These are phyloP conservation scores for Bolinopsis microptera DNA, from an alignment of 37 sponge, comb jelly and placozoan species.

Conservation along the genomic window DNA sequence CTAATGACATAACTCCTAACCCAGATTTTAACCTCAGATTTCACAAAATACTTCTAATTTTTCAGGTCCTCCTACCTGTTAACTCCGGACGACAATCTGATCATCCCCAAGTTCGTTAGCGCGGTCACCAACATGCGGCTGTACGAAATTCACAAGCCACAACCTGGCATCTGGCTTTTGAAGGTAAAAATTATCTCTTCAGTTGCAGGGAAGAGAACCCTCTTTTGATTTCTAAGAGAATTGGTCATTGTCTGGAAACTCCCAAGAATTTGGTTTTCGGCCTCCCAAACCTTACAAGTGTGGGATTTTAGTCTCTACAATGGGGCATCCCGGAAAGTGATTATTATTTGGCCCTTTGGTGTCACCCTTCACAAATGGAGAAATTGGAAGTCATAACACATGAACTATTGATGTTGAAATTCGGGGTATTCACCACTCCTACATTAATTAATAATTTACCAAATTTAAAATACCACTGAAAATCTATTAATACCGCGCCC, in stretches of 20 bases:
- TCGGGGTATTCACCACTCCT: too few relatives aligned
- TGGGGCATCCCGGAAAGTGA: background rate
- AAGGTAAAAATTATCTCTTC: background rate
- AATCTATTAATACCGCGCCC: too few relatives aligned
- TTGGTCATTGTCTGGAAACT: background rate
- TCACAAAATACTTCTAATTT: too few relatives aligned
- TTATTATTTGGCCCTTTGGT: background rate
- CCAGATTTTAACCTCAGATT: too few relatives aligned
- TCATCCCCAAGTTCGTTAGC: background rate
- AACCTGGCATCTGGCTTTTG: background rate
- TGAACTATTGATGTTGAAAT: too few relatives aligned
- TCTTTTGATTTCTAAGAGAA: too few relatives aligned
- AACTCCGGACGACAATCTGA: background rate
- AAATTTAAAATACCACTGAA: too few relatives aligned
- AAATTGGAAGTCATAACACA: background rate
- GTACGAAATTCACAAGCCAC: background rate
- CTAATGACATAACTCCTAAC: too few relatives aligned
- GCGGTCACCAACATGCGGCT: constrained; percentile 40
- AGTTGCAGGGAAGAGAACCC: too few relatives aligned
- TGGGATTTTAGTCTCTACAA: background rate
- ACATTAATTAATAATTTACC: too few relatives aligned
- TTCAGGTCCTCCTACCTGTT: constrained; percentile 28
- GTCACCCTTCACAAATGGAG: background rate
- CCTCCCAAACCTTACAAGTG: background rate
- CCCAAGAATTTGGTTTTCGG: too few relatives aligned